These are phyloP conservation scores for Diaprepes abbreviatus DNA, from an alignment of 2,888 invertebrate genomes.

Conservation along the genomic window DNA sequence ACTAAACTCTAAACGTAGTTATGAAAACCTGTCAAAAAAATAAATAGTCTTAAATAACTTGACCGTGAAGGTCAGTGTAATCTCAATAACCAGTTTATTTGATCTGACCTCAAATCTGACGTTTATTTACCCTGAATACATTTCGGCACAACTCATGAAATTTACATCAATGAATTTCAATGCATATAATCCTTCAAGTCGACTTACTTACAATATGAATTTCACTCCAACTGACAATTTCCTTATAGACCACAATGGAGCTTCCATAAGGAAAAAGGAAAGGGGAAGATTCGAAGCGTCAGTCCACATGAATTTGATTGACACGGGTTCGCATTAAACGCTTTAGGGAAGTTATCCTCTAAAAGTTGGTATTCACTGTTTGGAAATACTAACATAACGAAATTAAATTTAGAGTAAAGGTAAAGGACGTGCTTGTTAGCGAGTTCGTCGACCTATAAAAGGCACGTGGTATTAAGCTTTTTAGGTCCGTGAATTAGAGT, in stretches of 20 bases:
- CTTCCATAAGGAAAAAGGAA: conserved; percentile 23
- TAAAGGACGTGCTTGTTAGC: too few relatives aligned
- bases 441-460: too few relatives aligned
- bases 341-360: not conserved
- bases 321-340: conserved; percentile 26
- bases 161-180: conserved; percentile 35
- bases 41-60: too few relatives aligned
- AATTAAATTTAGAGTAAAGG: too few relatives aligned
- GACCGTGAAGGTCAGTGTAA: not conserved
- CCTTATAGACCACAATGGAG: conserved; percentile 24
- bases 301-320: conserved; percentile 30
- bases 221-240: conserved; percentile 36
- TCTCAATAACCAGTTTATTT: not conserved
- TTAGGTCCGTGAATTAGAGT: too few relatives aligned
- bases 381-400: not conserved
- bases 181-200: conserved; percentile 28
- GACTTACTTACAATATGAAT: conserved; percentile 22
- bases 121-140: conserved; percentile 4
- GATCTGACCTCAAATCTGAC: not conserved
- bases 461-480: too few relatives aligned
- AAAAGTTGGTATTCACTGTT: not conserved
- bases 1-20: too few relatives aligned
- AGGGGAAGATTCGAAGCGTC: conserved; percentile 11
- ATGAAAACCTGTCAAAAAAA: too few relatives aligned
- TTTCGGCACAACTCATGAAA: conserved; percentile 26